These are phyloP conservation scores for Brachirus orientalis DNA, from an alignment of 2,113 vertebrate genomes.

Conservation along the genomic window DNA sequence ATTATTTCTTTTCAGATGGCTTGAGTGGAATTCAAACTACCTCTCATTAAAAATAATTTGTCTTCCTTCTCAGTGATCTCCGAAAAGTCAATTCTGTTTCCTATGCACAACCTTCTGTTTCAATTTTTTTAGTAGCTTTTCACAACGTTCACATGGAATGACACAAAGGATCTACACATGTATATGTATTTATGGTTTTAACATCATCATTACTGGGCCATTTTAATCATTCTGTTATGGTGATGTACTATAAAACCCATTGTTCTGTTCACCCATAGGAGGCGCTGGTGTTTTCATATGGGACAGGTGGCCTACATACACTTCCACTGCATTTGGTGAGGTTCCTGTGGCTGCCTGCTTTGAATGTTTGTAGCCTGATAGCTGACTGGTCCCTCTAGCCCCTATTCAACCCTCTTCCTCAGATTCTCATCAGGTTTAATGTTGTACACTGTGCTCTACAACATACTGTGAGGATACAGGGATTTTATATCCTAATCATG, in stretches of 20 bases:
- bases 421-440: constrained; percentile 34
- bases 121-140: constrained; percentile 8
- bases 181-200: constrained; percentile 33
- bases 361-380: constrained; percentile 69
- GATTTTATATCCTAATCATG: constrained; percentile 13
- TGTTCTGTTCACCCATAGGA: constrained; percentile 85
- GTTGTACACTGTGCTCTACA: constrained; percentile 16
- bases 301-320: constrained; percentile 82
- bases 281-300: constrained; percentile 85
- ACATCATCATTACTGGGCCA: constrained; percentile 55
- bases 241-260: constrained; percentile 78
- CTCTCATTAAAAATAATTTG: background rate
- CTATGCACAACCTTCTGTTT: background rate
- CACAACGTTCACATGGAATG: constrained; percentile 26
- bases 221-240: constrained; percentile 62
- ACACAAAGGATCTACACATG: constrained; percentile 11
- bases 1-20: background rate
- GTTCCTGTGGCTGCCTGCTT: constrained; percentile 77
- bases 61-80: background rate
- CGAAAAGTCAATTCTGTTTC: background rate
- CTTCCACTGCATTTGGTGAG: constrained; percentile 85
- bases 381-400: constrained; percentile 46
- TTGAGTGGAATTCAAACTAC: constrained; percentile 22
- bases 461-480: constrained; percentile 41
- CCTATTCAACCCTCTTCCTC: constrained; percentile 47